These are phyloP conservation scores for Dysidea cf. avara DNA, from an alignment of 37 sponge, comb jelly and placozoan species.

Conservation along the genomic window DNA sequence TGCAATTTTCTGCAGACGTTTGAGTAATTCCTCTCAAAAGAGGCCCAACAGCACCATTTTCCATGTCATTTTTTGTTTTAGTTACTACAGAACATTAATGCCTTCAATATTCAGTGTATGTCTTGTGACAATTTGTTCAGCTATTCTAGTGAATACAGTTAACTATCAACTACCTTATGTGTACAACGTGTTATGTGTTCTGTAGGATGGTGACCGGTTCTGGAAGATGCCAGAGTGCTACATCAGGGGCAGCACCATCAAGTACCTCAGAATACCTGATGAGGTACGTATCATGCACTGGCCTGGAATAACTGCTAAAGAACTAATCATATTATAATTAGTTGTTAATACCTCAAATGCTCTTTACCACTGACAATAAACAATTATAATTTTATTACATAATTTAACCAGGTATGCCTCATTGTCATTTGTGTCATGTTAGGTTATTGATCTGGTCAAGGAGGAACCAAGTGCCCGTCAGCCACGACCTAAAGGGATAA, in stretches of 20 bases:
- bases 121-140: too few species aligned
- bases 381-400: background rate
- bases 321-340: background rate
- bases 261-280: slow-evolving; percentile 97
- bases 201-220: slow-evolving; percentile 92
- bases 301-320: background rate
- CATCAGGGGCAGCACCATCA: slow-evolving; percentile 91
- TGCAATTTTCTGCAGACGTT: too few species aligned
- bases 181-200: background rate
- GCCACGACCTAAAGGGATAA: too few species aligned
- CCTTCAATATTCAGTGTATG: too few species aligned
- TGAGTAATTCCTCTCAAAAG: too few species aligned
- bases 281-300: slow-evolving; percentile 56
- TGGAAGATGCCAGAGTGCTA: slow-evolving; percentile 98
- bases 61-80: too few species aligned
- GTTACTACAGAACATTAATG: too few species aligned
- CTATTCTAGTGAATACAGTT: too few species aligned
- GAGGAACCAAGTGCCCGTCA: too few species aligned
- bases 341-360: background rate
- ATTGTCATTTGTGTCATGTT: background rate
- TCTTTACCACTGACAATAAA: too few species aligned
- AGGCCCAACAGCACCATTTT: too few species aligned
- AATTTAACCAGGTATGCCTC: background rate
- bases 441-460: slow-evolving; percentile 84
- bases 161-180: background rate